These are phyloP conservation scores for Chunga burmeisteri DNA, from an alignment of 2,113 vertebrate genomes.

Conservation along the genomic window DNA sequence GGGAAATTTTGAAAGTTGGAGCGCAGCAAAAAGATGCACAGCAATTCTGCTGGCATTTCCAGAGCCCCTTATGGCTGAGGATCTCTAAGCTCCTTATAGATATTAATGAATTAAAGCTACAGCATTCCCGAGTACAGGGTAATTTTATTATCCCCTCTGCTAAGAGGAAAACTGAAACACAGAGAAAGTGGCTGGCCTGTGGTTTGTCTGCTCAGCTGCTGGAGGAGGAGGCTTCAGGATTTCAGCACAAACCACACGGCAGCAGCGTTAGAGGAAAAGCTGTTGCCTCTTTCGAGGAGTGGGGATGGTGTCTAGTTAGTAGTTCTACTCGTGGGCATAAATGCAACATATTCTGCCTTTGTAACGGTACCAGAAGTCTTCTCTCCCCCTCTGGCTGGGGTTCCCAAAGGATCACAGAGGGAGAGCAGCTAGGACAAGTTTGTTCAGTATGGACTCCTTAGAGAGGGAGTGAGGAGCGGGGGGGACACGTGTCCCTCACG, in stretches of 20 bases:
- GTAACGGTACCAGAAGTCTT: background rate
- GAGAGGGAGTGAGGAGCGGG: background rate
- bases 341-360: background rate
- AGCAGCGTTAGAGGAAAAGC: background rate
- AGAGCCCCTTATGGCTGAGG: background rate
- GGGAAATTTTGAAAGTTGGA: background rate
- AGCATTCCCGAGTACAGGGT: slow-evolving; percentile 4
- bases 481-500: background rate
- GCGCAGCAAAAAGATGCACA: background rate
- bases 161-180: background rate
- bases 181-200: background rate
- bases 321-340: background rate
- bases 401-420: background rate
- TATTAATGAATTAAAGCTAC: slow-evolving; percentile 40
- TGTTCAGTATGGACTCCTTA: background rate
- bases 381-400: fast-evolving
- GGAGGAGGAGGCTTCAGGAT: background rate
- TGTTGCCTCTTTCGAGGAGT: fast-evolving
- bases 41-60: background rate
- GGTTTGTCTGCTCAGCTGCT: slow-evolving; percentile 14
- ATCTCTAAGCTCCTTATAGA: slow-evolving; percentile 23
- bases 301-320: background rate
- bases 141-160: slow-evolving; percentile 41
- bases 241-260: background rate
- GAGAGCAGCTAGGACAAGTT: background rate